Evolutionary conservation across 2,113 vertebrate genomes (phyloP).

Genomic region (Crocuta crocuta): DNA sequence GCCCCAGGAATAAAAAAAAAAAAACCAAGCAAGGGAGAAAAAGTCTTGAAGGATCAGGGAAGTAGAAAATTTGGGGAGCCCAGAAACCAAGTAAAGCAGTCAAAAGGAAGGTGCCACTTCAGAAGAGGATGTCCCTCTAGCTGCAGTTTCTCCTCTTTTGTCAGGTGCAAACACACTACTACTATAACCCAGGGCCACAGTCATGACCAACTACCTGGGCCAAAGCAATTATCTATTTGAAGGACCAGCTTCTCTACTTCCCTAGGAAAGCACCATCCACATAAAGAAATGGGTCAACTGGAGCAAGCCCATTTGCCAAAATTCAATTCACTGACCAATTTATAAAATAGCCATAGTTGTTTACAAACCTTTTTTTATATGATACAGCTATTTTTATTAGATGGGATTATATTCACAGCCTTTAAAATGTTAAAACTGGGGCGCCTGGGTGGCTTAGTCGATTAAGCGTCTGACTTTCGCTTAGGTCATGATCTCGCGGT

Average conservation of each 20-base stretch:
- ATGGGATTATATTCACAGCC: not conserved
- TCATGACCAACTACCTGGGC: not conserved
- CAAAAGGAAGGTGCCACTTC: not conserved
- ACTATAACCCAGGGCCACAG: not conserved
- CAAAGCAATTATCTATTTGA: constrained; percentile 15
- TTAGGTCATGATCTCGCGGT: no score
- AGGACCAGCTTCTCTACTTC: not conserved
- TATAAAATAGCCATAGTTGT: constrained; percentile 26
- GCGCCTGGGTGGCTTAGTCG: no score
- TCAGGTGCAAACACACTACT: not conserved
- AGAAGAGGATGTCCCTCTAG: not conserved
- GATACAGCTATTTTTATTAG: not conserved
- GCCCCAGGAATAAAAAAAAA: not conserved
- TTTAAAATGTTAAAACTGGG: not conserved
- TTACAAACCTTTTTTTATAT: not conserved
- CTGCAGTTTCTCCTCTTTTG: not conserved
- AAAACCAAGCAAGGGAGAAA: not conserved
- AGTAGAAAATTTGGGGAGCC: not conserved
- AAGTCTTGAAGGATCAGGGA: not conserved
- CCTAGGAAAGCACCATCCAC: not conserved
- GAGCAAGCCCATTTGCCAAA: not conserved
- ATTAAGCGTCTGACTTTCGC: no score
- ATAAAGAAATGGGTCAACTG: not conserved
- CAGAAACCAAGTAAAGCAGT: not conserved
- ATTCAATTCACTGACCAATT: not conserved